phyloP scores from a whole-genome alignment of 2,797 vertebrate species.

The Sebastes paucispinis region DNA sequence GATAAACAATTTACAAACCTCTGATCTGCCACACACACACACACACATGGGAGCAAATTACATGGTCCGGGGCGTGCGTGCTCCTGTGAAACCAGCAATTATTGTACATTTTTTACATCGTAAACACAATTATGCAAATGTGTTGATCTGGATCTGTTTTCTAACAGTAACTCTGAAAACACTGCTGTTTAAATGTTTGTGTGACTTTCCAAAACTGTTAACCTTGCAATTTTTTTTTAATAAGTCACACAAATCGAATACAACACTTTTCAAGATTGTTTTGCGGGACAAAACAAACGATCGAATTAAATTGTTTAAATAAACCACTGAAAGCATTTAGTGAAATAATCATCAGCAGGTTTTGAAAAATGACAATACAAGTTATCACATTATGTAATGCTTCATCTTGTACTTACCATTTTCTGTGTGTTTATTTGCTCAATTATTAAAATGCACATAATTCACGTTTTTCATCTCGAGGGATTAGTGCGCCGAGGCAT shows the following conservation, averaged over 20 bases:
- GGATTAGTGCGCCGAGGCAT: not conserved
- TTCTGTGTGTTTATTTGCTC: not conserved
- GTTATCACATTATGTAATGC: not conserved
- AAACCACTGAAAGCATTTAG: not conserved
- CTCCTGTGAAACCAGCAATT: conserved; percentile 37
- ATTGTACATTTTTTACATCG: conserved; percentile 24
- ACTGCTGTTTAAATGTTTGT: not conserved
- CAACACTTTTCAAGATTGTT: not conserved
- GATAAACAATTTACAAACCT: conserved; percentile 57
- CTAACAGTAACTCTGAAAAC: conserved; percentile 4
- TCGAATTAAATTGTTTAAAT: not conserved
- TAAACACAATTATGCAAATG: conserved; percentile 57
- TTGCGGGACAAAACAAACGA: not conserved
- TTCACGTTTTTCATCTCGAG: not conserved
- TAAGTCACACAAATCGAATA: not conserved
- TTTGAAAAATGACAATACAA: not conserved
- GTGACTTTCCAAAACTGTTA: conserved; percentile 12
- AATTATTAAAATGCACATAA: not conserved
- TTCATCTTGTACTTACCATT: not conserved
- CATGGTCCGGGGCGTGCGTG: conserved; percentile 7
- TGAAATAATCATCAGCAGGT: not conserved
- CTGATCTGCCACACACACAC: conserved; percentile 35
- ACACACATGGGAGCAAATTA: conserved; percentile 34
- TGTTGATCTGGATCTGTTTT: conserved; percentile 22
- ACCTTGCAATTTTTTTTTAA: not conserved